phyloP scores from a whole-genome alignment of 2,888 invertebrate genomes.

The Trimorus sp. region DNA sequence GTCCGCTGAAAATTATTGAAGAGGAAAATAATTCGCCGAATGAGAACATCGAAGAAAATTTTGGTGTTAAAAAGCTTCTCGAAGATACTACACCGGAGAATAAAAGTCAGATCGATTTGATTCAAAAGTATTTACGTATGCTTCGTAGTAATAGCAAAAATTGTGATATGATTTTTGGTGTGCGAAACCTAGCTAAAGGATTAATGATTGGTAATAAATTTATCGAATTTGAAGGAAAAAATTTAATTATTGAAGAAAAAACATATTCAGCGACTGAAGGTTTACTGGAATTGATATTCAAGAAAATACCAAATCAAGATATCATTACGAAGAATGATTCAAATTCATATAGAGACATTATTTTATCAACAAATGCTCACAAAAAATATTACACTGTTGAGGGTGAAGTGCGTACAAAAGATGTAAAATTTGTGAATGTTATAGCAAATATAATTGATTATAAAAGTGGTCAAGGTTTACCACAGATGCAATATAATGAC shows the following conservation, averaged over 20 bases:
- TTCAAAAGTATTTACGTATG: background rate
- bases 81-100: background rate
- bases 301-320: background rate
- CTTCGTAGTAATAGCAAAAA: background rate
- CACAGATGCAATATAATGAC: background rate
- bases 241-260: background rate
- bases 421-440: conserved; percentile 11
- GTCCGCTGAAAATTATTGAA: no score
- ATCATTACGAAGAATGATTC: background rate
- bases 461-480: background rate
- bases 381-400: conserved; percentile 13
- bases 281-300: conserved; percentile 13
- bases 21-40: no score
- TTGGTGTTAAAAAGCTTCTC: no score
- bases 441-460: conserved; percentile 3
- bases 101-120: background rate
- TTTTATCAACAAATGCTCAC: conserved; percentile 25
- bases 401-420: background rate
- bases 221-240: background rate
- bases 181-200: background rate
- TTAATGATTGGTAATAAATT: conserved; percentile 5
- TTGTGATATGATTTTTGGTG: background rate
- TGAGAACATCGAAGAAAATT: no score
- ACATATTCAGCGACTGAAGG: conserved; percentile 4
- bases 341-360: conserved; percentile 17